These are phyloP conservation scores for Rhabdornis inornatus DNA, from an alignment of 2,113 vertebrate genomes.

Conservation along the genomic window DNA sequence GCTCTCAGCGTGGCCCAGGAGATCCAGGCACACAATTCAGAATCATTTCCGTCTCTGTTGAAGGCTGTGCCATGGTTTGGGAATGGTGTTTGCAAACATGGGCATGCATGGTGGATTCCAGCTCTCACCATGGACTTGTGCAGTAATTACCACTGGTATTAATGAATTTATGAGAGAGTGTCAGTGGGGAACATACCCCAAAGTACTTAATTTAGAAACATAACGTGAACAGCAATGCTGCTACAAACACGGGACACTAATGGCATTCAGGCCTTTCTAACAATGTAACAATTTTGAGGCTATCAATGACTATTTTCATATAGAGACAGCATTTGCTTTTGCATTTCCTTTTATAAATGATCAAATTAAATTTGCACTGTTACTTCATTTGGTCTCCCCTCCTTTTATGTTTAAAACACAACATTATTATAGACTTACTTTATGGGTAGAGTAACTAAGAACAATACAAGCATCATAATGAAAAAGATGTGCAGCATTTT, in stretches of 20 bases:
- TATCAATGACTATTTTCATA: background rate
- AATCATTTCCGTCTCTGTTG: rapidly evolving
- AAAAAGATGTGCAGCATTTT: slow-evolving; percentile 11
- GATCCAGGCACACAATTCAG: background rate
- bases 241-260: background rate
- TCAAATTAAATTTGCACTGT: background rate
- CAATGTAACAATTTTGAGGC: background rate
- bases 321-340: background rate
- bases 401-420: background rate
- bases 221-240: background rate
- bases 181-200: background rate
- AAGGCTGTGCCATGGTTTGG: background rate
- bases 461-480: background rate
- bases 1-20: background rate
- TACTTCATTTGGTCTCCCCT: background rate
- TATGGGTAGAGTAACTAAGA: background rate
- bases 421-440: background rate
- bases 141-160: background rate
- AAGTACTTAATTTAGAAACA: background rate
- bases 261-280: background rate
- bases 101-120: background rate
- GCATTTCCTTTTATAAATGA: background rate
- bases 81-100: background rate
- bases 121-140: background rate
- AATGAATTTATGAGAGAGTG: background rate